Conservation (phyloP, 2,797 vertebrate species). For the Perodicticus potto region DNA sequence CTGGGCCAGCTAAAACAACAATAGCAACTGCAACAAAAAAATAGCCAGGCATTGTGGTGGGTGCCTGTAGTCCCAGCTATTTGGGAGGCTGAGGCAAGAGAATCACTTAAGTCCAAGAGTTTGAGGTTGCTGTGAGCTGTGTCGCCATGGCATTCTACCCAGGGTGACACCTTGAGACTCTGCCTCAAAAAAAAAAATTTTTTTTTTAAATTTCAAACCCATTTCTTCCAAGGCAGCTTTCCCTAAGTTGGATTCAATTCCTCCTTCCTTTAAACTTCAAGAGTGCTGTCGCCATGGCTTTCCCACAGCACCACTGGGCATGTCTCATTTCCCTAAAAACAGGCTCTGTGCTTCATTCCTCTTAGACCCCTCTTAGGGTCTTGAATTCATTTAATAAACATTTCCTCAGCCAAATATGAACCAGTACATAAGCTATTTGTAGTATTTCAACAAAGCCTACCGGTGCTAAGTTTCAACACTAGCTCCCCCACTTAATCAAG, state of each 20-base stretch:
- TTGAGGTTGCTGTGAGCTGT: too few relatives aligned
- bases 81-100: too few relatives aligned
- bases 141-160: too few relatives aligned
- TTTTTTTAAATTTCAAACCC: neutral
- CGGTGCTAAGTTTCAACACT: neutral
- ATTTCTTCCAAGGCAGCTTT: neutral
- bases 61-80: too few relatives aligned
- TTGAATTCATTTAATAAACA: slow-evolving; percentile 28
- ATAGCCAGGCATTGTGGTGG: too few relatives aligned
- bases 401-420: slow-evolving; percentile 35
- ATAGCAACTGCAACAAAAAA: too few relatives aligned
- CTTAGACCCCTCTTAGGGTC: neutral
- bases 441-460: slow-evolving; percentile 5
- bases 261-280: neutral
- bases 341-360: neutral
- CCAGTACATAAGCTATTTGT: neutral
- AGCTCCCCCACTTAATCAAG: neutral
- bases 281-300: neutral
- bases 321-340: neutral
- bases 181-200: too few relatives aligned
- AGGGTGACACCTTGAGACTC: too few relatives aligned
- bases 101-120: too few relatives aligned
- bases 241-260: neutral
- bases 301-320: neutral
- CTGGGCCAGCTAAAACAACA: too few relatives aligned